These are phyloP conservation scores for Ciconia stormi DNA, from an alignment of 2,113 vertebrate genomes.

Conservation along the genomic window DNA sequence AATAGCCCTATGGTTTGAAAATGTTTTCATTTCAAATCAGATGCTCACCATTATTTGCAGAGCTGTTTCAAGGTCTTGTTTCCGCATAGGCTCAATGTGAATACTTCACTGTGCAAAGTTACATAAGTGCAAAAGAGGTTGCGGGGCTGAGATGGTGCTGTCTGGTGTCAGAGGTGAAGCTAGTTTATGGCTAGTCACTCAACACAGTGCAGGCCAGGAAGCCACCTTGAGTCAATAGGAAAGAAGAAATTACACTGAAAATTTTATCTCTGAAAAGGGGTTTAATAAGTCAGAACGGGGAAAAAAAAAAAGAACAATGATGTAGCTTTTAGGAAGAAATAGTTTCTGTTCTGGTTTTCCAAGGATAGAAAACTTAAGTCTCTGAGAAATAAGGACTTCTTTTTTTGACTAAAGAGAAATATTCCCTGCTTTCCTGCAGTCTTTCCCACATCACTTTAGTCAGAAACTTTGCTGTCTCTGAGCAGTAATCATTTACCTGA, in stretches of 20 bases:
- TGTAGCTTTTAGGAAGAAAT: neutral
- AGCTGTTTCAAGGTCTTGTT: neutral
- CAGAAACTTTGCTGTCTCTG: neutral
- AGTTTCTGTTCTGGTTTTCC: neutral
- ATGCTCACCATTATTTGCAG: neutral
- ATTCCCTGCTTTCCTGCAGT: neutral
- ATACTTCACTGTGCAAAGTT: neutral
- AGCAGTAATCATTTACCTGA: neutral
- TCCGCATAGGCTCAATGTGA: neutral
- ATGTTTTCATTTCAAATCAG: neutral
- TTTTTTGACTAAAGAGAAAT: neutral
- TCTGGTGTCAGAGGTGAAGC: neutral
- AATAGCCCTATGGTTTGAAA: neutral
- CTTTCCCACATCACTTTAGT: neutral
- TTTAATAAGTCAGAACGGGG: neutral
- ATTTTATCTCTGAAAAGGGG: neutral
- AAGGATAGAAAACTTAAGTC: neutral
- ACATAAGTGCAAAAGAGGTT: neutral
- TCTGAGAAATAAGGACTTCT: neutral
- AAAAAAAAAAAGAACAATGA: neutral
- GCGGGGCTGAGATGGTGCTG: neutral
- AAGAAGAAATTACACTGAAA: neutral
- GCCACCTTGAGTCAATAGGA: neutral
- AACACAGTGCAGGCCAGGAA: neutral
- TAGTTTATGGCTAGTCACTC: neutral